phyloP scores from a whole-genome alignment of 2,113 vertebrate species.

The Oncorhynchus kisutch region DNA sequence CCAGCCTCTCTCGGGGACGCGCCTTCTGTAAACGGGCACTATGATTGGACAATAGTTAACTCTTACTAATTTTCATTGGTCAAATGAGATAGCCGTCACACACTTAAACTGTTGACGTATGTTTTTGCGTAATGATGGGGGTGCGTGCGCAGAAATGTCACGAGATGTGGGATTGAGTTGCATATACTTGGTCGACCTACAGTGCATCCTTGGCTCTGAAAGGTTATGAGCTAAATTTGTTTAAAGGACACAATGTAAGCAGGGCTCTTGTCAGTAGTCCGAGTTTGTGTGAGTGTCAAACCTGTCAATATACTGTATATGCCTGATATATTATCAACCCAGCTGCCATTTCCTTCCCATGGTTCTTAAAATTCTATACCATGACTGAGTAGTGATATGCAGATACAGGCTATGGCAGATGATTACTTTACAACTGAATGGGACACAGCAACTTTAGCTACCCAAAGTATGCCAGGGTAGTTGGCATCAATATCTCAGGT shows the following conservation, averaged over 20 bases:
- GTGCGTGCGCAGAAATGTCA: constrained; percentile 57
- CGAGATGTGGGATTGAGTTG: constrained; percentile 63
- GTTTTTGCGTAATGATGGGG: neutral
- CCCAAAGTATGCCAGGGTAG: no score
- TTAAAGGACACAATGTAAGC: constrained; percentile 20
- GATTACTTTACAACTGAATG: no score
- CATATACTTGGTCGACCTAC: constrained; percentile 15
- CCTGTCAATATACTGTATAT: no score
- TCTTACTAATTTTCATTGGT: constrained; percentile 43
- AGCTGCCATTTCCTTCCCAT: no score
- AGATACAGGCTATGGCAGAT: no score
- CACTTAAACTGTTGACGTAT: neutral
- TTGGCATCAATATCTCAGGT: no score
- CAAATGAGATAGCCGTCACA: neutral
- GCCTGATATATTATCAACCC: no score
- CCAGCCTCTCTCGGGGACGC: neutral
- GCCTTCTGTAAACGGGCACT: no score
- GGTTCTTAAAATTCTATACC: no score
- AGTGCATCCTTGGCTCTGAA: constrained; percentile 24
- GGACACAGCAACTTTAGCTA: no score
- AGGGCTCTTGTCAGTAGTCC: neutral
- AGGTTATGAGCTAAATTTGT: constrained; percentile 49
- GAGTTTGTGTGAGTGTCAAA: no score
- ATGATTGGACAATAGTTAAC: constrained; percentile 32
- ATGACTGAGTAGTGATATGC: no score